Conservation (phyloP, 2,888 invertebrate genomes). For the Ophion costatus region DNA sequence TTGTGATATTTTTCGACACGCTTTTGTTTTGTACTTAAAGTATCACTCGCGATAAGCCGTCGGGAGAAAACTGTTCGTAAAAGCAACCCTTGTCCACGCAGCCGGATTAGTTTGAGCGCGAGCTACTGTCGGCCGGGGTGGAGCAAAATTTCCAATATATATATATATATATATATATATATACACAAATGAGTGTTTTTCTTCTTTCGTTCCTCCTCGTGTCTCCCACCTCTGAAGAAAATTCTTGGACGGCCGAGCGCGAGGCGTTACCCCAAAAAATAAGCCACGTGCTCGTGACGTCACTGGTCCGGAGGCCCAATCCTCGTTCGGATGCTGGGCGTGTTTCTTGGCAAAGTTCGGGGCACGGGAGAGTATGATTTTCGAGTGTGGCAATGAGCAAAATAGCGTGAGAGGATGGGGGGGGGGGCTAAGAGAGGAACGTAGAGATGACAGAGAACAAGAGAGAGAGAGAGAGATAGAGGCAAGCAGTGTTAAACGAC, state of each 20-base stretch:
- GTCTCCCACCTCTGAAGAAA: constrained; percentile 65
- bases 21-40: constrained; percentile 24
- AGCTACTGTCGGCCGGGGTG: constrained; percentile 66
- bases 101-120: constrained; percentile 64
- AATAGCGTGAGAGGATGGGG: constrained; percentile 8
- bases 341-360: constrained; percentile 78
- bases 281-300: constrained; percentile 79
- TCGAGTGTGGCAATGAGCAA: constrained; percentile 65
- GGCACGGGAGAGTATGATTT: constrained; percentile 63
- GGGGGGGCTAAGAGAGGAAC: background rate
- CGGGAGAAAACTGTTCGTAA: constrained; percentile 63
- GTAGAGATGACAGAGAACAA: constrained; percentile 11
- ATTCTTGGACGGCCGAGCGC: constrained; percentile 71
- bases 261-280: constrained; percentile 75
- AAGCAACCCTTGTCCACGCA: constrained; percentile 66
- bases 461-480: background rate
- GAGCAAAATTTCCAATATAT: constrained; percentile 50
- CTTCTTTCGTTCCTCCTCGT: constrained; percentile 14
- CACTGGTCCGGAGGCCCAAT: constrained; percentile 75
- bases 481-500: constrained; percentile 72
- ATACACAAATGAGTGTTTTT: background rate
- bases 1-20: background rate
- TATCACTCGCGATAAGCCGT: constrained; percentile 58
- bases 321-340: constrained; percentile 73
- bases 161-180: background rate